phyloP scores from a whole-genome alignment of 2,113 vertebrate species.

The Stictonetta naevosa region DNA sequence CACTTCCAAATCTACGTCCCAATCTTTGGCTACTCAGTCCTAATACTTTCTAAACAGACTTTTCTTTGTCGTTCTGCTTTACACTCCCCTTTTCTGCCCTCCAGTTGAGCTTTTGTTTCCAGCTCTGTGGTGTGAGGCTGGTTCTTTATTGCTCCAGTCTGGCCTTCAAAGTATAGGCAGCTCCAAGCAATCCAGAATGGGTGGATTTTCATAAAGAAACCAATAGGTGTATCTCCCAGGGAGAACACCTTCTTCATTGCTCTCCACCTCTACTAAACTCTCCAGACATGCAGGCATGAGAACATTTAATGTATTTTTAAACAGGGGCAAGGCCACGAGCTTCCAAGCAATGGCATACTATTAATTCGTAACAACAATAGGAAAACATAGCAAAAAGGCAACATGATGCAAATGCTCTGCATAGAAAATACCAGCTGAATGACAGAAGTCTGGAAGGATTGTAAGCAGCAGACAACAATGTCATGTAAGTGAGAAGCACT shows the following conservation, averaged over 20 bases:
- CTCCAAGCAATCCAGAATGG: background rate
- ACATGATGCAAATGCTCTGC: background rate
- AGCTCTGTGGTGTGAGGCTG: background rate
- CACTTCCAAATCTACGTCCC: background rate
- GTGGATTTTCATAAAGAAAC: background rate
- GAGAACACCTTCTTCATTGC: rapidly evolving
- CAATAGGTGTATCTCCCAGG: background rate
- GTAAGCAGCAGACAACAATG: background rate
- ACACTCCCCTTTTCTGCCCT: background rate
- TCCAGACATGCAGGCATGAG: background rate
- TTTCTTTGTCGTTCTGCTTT: background rate
- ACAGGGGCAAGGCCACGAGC: background rate
- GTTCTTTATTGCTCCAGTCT: background rate
- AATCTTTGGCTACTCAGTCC: background rate
- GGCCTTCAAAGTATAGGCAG: background rate
- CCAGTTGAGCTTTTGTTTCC: background rate
- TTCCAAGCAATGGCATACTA: background rate
- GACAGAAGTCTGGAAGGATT: background rate
- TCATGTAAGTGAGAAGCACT: background rate
- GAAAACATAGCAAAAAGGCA: background rate
- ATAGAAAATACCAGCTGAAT: background rate
- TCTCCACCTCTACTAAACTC: background rate
- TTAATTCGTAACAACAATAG: background rate
- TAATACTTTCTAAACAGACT: background rate
- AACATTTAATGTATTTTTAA: background rate